phyloP scores from a whole-genome alignment of 2,797 vertebrate species.

The Eospalax fontanierii region DNA sequence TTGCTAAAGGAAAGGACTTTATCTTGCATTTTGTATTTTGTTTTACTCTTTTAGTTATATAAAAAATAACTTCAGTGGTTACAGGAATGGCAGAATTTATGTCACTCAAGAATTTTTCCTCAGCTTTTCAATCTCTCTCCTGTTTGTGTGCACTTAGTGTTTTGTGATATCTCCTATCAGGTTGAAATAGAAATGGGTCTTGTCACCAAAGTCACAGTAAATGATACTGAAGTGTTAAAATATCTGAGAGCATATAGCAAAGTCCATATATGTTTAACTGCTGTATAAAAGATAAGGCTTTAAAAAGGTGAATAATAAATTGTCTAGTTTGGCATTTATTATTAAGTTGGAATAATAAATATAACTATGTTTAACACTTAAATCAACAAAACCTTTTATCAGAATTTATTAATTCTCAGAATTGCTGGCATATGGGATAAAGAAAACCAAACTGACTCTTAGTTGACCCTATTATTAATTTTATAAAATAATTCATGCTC shows the following conservation, averaged over 20 bases:
- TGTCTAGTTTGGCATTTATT: not conserved
- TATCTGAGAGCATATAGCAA: not conserved
- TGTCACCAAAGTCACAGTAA: not conserved
- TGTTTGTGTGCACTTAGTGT: not conserved
- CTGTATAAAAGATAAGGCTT: not conserved
- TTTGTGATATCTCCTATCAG: not conserved
- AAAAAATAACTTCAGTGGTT: not conserved
- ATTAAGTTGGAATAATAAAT: not conserved
- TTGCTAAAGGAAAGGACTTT: constrained; percentile 21
- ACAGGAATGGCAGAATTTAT: constrained; percentile 2
- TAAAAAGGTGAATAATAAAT: not conserved
- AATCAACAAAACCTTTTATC: not conserved
- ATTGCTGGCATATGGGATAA: not conserved
- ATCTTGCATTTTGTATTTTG: not conserved
- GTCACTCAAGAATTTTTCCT: not conserved
- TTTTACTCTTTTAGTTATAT: not conserved
- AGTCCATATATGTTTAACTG: not conserved
- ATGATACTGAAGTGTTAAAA: not conserved
- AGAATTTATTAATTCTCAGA: not conserved
- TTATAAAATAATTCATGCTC: not conserved
- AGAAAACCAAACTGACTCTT: not conserved
- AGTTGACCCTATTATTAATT: constrained; percentile 35
- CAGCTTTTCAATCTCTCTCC: not conserved
- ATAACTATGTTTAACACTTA: not conserved
- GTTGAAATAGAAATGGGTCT: not conserved